A percentile compares a stretch with the other conserved stretches of the same genome.
These are phyloP conservation scores for Microctonus hyperodae DNA, from an alignment of 2,888 invertebrate genomes.

Conservation along the genomic window DNA sequence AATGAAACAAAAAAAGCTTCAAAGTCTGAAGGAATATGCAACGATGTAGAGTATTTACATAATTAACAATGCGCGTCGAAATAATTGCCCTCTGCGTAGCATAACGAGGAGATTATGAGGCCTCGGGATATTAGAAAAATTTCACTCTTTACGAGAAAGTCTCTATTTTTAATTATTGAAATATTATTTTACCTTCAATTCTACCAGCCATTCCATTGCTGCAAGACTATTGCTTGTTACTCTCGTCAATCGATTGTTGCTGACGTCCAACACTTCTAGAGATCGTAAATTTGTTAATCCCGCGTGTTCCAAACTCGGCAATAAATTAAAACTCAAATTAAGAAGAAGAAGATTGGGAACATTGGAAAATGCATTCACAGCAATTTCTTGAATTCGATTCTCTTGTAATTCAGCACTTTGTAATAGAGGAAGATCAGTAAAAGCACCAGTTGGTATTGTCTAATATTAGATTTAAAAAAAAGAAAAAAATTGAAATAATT, in stretches of 20 bases:
- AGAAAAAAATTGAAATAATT: not conserved
- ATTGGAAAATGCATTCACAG: conserved; percentile 77
- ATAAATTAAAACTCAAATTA: conserved; percentile 83
- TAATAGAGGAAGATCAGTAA: conserved; percentile 77
- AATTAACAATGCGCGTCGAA: conserved; percentile 51
- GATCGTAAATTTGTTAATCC: conserved; percentile 78
- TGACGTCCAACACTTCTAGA: conserved; percentile 85
- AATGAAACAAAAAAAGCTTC: not conserved
- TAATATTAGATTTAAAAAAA: conserved; percentile 34
- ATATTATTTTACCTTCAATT: conserved; percentile 69
- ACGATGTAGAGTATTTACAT: conserved; percentile 37
- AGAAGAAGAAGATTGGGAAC: conserved; percentile 81
- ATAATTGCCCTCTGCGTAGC: conserved; percentile 46
- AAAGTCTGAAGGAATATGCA: not conserved
- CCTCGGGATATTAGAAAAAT: conserved; percentile 41
- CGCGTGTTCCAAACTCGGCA: conserved; percentile 76
- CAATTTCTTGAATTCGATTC: conserved; percentile 77
- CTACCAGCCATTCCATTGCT: conserved; percentile 85
- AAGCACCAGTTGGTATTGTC: conserved; percentile 75
- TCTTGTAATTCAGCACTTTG: conserved; percentile 81
- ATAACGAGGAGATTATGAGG: conserved; percentile 44
- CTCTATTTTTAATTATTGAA: conserved; percentile 22
- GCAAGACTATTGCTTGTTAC: conserved; percentile 73
- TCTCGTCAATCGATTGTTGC: conserved; percentile 77
- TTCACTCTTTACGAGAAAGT: conserved; percentile 58